Evolutionary conservation across 2,888 invertebrate species (phyloP), one percentile per base, ranked within the genome.

Genomic region (Watsonalla cultraria): DNA sequence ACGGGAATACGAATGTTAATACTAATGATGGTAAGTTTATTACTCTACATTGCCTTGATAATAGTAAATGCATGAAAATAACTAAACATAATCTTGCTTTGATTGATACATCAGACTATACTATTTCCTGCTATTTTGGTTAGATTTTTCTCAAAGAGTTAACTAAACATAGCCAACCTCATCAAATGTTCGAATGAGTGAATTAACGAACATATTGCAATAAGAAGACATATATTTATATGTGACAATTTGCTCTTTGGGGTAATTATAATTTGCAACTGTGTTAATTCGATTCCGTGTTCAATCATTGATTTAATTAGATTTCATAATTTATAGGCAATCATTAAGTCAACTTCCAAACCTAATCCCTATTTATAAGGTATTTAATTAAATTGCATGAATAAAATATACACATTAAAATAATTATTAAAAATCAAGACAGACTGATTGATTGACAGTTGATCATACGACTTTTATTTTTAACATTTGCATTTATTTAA

Each of bases 11-110:
- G 14, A 79, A 76, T 60, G 58, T 72, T 39, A 49, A 9, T 14
- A 11, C 42, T 42, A 80, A 61, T 61, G 83, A 86, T 73, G 89
- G 90, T 89, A 60, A 80, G 87, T 81, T 35, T 52, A 34, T 6
- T 47, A 24, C 15, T 46, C 13, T 35, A 48, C 13, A 37, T 39
- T 9, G 4, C 5, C 8, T 11, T 15, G 7, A 11, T 13, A 33
- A 11, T 11, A 34, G 5, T 15, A 11, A 11, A 47, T 33, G 0
- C 6, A 33, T 47, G 9, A 47, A 33, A 33, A n/a, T 47, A 9
- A n/a, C 6, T 33, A 11, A 5, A 24, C 4, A 24, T 2, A 24
- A 24, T 24, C 24, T 24, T 24, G 24, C 24, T 1, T 24, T 24
- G 24, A 24, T 24, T 24, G 24, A 2, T 4, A 24, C 4, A 24